A percentile compares a stretch with the other conserved stretches of the same genome.
Conservation (phyloP, 2,113 vertebrate species). For the Todiramphus saurophagus region DNA sequence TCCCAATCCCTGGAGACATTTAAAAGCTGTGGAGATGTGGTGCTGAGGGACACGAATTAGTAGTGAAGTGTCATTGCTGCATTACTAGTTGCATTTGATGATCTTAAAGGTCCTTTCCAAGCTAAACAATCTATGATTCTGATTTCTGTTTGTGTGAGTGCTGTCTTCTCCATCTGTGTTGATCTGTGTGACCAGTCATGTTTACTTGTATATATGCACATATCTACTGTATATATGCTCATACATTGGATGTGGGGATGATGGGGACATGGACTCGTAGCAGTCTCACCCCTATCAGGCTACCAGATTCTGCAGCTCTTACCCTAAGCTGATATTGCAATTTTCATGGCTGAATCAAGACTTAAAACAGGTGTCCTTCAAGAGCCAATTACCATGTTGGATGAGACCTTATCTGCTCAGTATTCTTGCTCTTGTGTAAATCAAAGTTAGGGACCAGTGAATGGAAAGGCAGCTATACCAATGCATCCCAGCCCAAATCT, state of each 20-base stretch:
- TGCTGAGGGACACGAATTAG: neutral
- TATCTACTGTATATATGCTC: neutral
- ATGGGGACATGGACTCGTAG: neutral
- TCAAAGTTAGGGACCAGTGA: neutral
- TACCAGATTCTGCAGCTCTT: neutral
- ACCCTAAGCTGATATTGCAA: neutral
- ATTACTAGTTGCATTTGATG: too few relatives aligned
- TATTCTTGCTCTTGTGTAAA: neutral
- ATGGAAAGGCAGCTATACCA: neutral
- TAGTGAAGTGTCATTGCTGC: neutral
- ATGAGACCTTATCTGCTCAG: neutral
- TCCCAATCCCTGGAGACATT: neutral
- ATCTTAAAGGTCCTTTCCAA: too few relatives aligned
- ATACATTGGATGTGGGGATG: neutral
- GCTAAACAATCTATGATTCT: too few relatives aligned
- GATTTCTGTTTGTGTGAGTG: neutral
- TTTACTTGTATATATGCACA: neutral
- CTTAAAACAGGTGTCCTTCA: neutral
- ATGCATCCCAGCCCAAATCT: neutral
- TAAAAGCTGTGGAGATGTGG: neutral
- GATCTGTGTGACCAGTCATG: neutral
- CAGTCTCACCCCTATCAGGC: too few relatives aligned
- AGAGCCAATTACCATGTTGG: neutral
- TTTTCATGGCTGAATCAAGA: neutral
- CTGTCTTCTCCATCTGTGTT: neutral